Evolutionary conservation across 2,113 vertebrate species (phyloP).

Genomic region (Coptodon rendalli): DNA sequence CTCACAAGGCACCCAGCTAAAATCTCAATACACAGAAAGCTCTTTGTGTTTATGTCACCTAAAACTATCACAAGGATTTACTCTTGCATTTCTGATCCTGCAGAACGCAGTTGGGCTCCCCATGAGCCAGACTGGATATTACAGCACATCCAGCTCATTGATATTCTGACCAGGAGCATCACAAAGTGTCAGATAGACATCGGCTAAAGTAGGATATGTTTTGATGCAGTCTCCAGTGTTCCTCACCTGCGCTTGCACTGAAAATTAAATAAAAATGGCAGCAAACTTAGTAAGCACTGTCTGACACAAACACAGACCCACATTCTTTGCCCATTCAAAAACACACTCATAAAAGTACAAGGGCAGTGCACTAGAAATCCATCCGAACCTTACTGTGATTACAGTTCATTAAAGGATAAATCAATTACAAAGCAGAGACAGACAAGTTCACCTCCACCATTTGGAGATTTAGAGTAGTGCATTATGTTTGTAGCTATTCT

Average conservation of each 20-base stretch:
- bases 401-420: conserved; percentile 35
- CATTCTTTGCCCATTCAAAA: neutral
- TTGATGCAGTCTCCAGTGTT: conserved; percentile 24
- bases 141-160: conserved; percentile 22
- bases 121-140: conserved; percentile 1
- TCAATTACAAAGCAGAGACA: conserved; percentile 21
- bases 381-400: conserved; percentile 20
- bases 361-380: neutral
- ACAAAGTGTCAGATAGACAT: conserved; percentile 39
- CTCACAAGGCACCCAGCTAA: conserved; percentile 15
- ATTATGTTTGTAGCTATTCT: conserved; percentile 22
- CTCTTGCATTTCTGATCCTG: conserved; percentile 34
- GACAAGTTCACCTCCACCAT: conserved; percentile 7
- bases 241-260: conserved; percentile 15
- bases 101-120: conserved; percentile 4
- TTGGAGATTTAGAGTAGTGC: conserved; percentile 25
- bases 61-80: conserved; percentile 43
- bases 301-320: neutral
- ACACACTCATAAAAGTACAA: neutral
- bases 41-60: conserved; percentile 2
- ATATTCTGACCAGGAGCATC: conserved; percentile 33
- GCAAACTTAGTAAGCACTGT: neutral
- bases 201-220: conserved; percentile 14
- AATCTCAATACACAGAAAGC: conserved; percentile 5
- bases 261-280: neutral